These are phyloP conservation scores for Adelosebastes latens DNA, from an alignment of 2,797 vertebrate species.

Conservation along the genomic window DNA sequence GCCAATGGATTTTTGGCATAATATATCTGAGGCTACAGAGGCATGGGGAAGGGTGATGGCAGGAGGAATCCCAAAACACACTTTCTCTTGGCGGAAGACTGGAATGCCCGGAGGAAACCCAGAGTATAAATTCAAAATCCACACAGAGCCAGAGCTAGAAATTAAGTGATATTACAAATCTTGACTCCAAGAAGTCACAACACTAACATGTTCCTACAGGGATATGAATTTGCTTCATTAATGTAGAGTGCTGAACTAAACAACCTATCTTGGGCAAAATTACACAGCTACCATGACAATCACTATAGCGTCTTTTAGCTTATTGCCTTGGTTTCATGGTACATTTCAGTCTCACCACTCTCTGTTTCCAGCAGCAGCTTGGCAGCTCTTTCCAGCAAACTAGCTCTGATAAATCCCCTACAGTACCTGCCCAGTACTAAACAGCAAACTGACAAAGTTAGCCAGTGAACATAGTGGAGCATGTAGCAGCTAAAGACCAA, in stretches of 20 bases:
- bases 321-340: neutral
- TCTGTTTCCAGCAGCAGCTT: no score
- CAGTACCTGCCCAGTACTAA: neutral
- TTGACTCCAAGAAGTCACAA: no score
- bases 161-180: no score
- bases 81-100: neutral
- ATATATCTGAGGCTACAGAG: neutral
- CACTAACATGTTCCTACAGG: no score
- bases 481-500: neutral
- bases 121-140: neutral
- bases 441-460: neutral
- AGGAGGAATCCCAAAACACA: neutral
- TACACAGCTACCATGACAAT: neutral
- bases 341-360: neutral
- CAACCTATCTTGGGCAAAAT: neutral
- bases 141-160: neutral
- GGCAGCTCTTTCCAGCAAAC: neutral
- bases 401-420: neutral
- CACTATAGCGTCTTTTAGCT: neutral
- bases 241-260: no score
- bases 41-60: neutral
- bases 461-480: neutral
- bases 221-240: no score
- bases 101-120: neutral
- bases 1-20: neutral